Percentiles rank a stretch among this genome's conserved stretches.
Conservation (phyloP, 2,113 vertebrate genomes). For the Scytalopus superciliaris region DNA sequence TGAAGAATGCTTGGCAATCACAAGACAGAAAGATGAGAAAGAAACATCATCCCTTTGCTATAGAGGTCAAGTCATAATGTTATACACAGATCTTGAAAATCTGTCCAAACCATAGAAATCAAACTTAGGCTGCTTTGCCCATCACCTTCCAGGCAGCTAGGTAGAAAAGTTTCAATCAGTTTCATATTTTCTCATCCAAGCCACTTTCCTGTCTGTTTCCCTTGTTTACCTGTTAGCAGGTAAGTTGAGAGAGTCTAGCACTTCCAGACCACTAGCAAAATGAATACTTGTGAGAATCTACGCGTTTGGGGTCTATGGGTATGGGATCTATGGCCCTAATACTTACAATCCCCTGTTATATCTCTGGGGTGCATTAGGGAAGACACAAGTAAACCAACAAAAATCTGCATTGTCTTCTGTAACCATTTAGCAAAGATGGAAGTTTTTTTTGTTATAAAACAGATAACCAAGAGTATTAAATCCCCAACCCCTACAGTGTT, state of each 20-base stretch:
- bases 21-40: background rate
- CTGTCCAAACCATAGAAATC: background rate
- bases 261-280: background rate
- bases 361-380: background rate
- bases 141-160: background rate
- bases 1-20: background rate
- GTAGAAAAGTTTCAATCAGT: background rate
- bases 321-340: background rate
- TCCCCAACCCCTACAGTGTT: accelerated
- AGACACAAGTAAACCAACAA: background rate
- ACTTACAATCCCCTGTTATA: background rate
- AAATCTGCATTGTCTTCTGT: background rate
- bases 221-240: background rate
- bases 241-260: background rate
- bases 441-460: background rate
- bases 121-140: background rate
- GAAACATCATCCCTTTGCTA: background rate
- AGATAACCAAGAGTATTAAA: background rate
- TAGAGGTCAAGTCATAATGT: background rate
- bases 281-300: background rate
- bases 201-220: background rate
- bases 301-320: background rate
- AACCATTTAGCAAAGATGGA: background rate
- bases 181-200: background rate
- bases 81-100: background rate